Conservation (phyloP, 1,140 invertebrate genomes). For the Orius laevigatus region DNA sequence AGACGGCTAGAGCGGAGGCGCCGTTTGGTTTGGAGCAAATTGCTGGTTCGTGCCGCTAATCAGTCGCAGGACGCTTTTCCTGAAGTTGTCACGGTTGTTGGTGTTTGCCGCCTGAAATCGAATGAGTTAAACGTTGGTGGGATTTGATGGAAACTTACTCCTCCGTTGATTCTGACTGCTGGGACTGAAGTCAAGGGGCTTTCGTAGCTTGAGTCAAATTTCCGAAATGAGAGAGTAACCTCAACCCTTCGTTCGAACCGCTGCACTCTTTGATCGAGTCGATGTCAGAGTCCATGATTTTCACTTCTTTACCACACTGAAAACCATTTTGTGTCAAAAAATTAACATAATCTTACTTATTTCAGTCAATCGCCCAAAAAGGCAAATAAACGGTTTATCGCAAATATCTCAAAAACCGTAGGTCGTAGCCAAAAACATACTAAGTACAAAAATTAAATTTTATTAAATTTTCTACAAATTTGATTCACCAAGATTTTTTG, state of each 20-base stretch:
- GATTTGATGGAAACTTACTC: background rate
- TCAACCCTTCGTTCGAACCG: background rate
- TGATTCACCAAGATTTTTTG: too few species aligned
- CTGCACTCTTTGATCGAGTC: background rate
- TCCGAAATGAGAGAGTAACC: slow-evolving; percentile 9
- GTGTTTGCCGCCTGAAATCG: background rate
- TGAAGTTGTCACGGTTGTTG: background rate
- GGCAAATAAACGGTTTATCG: too few species aligned
- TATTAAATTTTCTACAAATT: too few species aligned
- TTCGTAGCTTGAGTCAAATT: slow-evolving; percentile 1
- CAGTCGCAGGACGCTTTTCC: slow-evolving; percentile 2
- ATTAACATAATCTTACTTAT: too few species aligned
- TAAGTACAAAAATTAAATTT: too few species aligned
- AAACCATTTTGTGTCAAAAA: too few species aligned
- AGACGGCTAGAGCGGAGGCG: background rate
- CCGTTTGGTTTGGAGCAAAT: slow-evolving; percentile 2
- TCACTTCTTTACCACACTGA: slow-evolving; percentile 40
- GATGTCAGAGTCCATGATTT: slow-evolving; percentile 22
- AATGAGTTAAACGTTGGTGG: slow-evolving; percentile 1
- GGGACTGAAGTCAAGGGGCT: slow-evolving; percentile 1
- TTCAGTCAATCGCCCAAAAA: too few species aligned
- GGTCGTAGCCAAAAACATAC: too few species aligned
- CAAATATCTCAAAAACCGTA: too few species aligned
- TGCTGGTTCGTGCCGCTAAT: background rate
- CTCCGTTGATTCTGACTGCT: slow-evolving; percentile 4